These are phyloP conservation scores for Lates japonicus DNA, from an alignment of 2,797 vertebrate genomes.

Conservation along the genomic window DNA sequence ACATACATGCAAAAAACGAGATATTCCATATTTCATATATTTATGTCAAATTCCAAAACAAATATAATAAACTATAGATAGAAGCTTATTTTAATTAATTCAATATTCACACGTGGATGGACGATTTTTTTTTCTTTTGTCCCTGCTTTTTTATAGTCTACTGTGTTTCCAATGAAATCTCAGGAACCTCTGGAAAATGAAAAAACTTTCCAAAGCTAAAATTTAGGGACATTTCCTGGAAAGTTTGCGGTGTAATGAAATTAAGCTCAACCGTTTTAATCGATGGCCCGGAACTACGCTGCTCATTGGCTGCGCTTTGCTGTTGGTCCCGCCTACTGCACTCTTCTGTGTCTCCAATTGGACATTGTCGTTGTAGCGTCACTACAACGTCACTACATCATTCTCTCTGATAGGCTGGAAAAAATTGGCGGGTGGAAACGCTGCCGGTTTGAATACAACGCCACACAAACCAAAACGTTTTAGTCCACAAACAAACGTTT, in stretches of 20 bases:
- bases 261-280: background rate
- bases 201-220: no score
- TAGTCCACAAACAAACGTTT: fast-evolving
- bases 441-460: background rate
- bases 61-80: no score
- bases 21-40: no score
- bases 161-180: no score
- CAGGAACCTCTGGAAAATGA: no score
- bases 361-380: background rate
- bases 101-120: no score
- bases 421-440: constrained; percentile 42
- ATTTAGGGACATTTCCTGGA: background rate
- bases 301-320: constrained; percentile 22
- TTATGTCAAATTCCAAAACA: no score
- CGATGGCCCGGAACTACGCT: fast-evolving
- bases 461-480: background rate
- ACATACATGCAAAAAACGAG: no score
- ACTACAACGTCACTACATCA: background rate
- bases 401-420: constrained; percentile 44
- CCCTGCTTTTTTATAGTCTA: no score
- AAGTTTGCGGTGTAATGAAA: fast-evolving
- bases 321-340: background rate
- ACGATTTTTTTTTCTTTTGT: no score
- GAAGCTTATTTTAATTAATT: no score
- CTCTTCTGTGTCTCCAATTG: background rate